Base-by-base conservation (phyloP, 2,113 vertebrate genomes). In the Aptenodytes forsteri region DNA sequence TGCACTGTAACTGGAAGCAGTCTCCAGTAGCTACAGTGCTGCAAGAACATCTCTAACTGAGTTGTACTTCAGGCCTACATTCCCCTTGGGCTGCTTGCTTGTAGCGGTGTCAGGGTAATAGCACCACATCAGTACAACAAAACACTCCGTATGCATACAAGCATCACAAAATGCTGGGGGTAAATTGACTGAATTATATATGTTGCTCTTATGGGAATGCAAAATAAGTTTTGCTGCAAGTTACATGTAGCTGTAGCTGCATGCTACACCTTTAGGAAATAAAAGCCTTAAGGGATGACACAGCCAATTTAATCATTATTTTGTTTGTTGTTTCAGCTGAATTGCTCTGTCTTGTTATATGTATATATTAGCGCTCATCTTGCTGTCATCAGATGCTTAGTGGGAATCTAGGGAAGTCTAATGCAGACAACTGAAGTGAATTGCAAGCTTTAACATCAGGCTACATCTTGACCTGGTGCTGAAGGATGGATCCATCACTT, bases 291-390 rank as follows among this genome's bases (percentile, higher is more conserved):
- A 90, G 75, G 52, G 67, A 91, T 12, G 30, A 72, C 40, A 29
- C 32, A 46, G 58, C 30, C 2, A 4, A 65, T 90, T 34, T 73
- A 77, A 78, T 85, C 1, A 40, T 40, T 58, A 50, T 70, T 92
- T 81, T 81, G 20, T 64, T 92, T 90, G 40, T 69, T 82, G 9
- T 80, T 93, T 92, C 71, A 93, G 32, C 46, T 88, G 38, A 90
- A 88, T 70, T 76, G 18, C 20, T 78, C 13, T 86, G 5, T 59
- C 78, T 47, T 87, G 10, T 80, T 87, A 10, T 55, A 46, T 42
- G 3, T 75, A 4, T 67, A 4, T 79, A 49, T 90, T 89, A 72
- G 15, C 0, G 2, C 49, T 90, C 38, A 27, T 47, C 36, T 89
- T 67, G 30, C 52, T 92, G 36, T 72, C 70, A 59, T 61, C 18